Evolutionary conservation across 2,113 vertebrate genomes (phyloP), one percentile per base, ranked within the genome.

Genomic region (Gadus macrocephalus): DNA sequence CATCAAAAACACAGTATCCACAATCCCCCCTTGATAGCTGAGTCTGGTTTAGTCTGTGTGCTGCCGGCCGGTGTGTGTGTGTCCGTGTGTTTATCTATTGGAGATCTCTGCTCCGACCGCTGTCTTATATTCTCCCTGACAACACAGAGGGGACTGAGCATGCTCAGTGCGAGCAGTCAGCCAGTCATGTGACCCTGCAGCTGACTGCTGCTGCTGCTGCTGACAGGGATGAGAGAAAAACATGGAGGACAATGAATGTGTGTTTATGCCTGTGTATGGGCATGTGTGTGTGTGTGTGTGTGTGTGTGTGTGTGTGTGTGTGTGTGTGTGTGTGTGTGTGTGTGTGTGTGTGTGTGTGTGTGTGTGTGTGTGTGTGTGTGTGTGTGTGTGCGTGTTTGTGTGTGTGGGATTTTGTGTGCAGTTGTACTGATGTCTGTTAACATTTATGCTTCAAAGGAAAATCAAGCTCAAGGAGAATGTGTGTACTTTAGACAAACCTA

Each of bases 121-220:
- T 85, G 82, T 74, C 90, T 91, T 82, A 82, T 88, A 89, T 86
- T 91, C 92, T 93, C 91, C 92, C 92, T 92, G 90, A 93, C 92
- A 92, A 93, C 92, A 94, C 88, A 82, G 78, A 81, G 72, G 53
- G 65, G 77, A 86, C 81, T 87, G 91, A 86, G 92, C 94, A 95
- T 89, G 93, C 93, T 90, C 93, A 85, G 83, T 90, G 59, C 38
- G 71, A 72, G 55, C 64, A 71, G 68, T 12, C 78, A 70, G 66
- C 42, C 1, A 35, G 81, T 87, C 94, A 95, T 82, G 92, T 94
- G 94, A 85, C 75, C 78, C 78, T 75, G 81, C 90, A 92, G 90
- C 90, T 92, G 92, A 93, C 87, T 91, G 42, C 42, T 49, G 42
- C 38, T 42, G 38, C 86, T 85, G 82, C 85, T 89, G 83, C 78